Evolutionary conservation across 2,113 vertebrate species (phyloP).

Genomic region (Protobothrops mucrosquamatus): DNA sequence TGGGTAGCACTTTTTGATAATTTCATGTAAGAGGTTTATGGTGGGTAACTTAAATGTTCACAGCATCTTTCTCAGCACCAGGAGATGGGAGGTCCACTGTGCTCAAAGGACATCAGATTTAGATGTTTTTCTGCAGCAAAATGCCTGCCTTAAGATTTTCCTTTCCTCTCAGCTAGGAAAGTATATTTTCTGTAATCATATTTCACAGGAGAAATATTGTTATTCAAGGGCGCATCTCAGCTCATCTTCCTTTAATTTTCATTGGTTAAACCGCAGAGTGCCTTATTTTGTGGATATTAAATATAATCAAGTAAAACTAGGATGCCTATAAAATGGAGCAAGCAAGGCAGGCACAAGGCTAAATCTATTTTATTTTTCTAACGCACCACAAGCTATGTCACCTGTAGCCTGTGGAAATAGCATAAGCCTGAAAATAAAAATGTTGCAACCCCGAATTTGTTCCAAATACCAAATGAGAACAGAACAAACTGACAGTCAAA

Average conservation of each 20-base stretch:
- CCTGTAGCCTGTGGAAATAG: background rate
- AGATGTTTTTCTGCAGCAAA: background rate
- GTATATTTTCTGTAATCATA: background rate
- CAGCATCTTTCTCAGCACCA: background rate
- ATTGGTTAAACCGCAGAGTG: background rate
- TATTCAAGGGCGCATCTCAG: fast-evolving
- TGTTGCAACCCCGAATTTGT: background rate
- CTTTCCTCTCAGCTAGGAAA: fast-evolving
- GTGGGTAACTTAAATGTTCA: background rate
- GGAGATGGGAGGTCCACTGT: constrained; percentile 36
- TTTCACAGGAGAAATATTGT: background rate
- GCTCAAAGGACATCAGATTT: background rate
- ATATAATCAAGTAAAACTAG: background rate
- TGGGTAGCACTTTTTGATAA: fast-evolving
- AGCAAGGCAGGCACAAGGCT: background rate
- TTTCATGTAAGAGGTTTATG: background rate
- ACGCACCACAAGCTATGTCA: background rate
- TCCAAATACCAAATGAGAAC: background rate
- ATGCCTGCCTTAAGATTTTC: background rate
- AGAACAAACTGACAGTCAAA: background rate
- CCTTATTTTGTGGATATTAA: fast-evolving
- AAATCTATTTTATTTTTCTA: background rate
- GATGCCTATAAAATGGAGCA: background rate
- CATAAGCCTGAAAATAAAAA: background rate
- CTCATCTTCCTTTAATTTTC: background rate